Percentiles rank a stretch among this genome's conserved stretches.
Conservation (phyloP, 2,113 vertebrate genomes). For the Chlamydotis undulata region DNA sequence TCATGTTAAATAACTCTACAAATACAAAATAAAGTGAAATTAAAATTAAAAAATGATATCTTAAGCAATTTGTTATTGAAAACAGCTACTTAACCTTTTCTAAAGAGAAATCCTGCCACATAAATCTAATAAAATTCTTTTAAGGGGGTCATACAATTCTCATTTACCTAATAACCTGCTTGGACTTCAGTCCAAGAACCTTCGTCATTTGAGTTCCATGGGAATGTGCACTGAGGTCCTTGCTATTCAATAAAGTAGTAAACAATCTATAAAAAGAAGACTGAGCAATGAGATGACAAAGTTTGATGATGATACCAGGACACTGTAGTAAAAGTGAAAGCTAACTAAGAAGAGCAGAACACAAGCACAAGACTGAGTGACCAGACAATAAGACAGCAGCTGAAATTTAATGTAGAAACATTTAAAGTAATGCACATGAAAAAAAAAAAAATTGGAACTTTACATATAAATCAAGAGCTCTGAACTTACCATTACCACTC, state of each 20-base stretch:
- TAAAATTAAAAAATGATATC: neutral
- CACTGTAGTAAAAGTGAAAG: neutral
- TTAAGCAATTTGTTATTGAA: neutral
- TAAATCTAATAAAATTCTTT: neutral
- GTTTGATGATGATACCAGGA: neutral
- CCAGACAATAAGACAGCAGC: neutral
- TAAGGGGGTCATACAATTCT: neutral
- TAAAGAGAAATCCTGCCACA: neutral
- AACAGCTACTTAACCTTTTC: neutral
- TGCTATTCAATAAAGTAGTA: neutral
- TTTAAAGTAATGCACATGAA: neutral
- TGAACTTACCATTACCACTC: neutral
- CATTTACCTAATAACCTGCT: neutral
- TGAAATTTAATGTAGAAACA: neutral
- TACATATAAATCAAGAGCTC: neutral
- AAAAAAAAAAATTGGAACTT: neutral
- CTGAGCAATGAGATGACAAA: neutral
- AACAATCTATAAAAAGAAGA: neutral
- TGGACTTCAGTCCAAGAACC: neutral
- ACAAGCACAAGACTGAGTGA: neutral
- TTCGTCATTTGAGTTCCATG: neutral
- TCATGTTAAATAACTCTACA: neutral
- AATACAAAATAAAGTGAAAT: neutral
- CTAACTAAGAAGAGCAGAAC: neutral
- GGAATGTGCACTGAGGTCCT: neutral